Base-by-base conservation (phyloP, 2,113 vertebrate genomes). In the Leptocoma aspasia region DNA sequence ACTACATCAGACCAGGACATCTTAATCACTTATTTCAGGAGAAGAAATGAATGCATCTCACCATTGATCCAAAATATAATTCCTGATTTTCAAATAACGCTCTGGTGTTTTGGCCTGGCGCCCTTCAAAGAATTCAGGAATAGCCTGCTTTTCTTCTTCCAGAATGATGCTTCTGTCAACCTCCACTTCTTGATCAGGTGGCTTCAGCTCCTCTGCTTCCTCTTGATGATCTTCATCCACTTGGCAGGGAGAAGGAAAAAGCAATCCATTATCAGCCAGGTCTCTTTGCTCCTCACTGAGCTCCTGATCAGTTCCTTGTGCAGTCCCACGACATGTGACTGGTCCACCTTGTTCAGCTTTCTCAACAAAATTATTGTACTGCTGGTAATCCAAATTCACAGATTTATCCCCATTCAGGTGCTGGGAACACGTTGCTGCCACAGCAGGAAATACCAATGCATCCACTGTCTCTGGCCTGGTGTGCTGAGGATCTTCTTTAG, bases 51-150 rank as follows among this genome's bases (percentile, higher is more conserved):
- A 57, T 19, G 22, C 53, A 64, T 75, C 97, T 97, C 98, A 99
- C 99, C 99, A 99, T 31, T 99, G 99, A 95, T 99, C 99, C 98
- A 99, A 97, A 96, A 99, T 99, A 45, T 99, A 99, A 98, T 99
- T 99, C 85, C 99, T 98, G 82, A 99, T 99, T 98, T 99, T 99
- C 82, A 99, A 97, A 92, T 99, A 99, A 96, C 99, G 98, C 76
- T 99, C 99, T 13, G 99, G 99, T 33, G 99, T 99, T 97, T 99
- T 99, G 60, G 99, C 99, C 56, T 98, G 98, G 35, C 99, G 98
- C 5, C 99, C 99, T 87, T 99, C 99, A 96, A 99, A 99, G 97
- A 99, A 99, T 86, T 99, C 99, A 8, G 99, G 98, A 94, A 99
- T 99, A 52, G 99, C 99, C 97, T 99, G 99, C 82, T 99, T 99